A percentile compares a stretch with the other conserved stretches of the same genome.
Conservation (phyloP, 2,113 vertebrate species). For the Cisticola juncidis region DNA sequence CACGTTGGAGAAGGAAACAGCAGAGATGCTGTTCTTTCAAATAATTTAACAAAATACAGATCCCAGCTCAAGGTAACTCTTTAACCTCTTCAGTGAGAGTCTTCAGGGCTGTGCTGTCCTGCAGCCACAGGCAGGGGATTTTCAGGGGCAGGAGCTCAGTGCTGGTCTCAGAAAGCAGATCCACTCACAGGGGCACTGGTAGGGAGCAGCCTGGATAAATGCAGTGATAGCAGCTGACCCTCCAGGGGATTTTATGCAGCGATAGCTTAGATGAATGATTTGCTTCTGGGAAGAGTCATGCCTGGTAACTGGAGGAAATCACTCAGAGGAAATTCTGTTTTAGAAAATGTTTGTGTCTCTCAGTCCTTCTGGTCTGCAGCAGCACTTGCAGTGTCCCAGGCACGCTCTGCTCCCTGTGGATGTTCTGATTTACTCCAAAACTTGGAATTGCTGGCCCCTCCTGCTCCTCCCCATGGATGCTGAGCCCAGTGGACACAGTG, state of each 20-base stretch:
- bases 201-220: neutral
- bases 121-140: neutral
- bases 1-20: constrained; percentile 66
- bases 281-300: neutral
- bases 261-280: neutral
- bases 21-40: constrained; percentile 69
- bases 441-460: neutral
- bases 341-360: neutral
- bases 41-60: constrained; percentile 71
- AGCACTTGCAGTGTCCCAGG: neutral
- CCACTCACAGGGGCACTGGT: neutral
- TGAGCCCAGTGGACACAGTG: neutral
- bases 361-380: neutral
- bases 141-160: neutral
- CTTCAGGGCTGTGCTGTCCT: neutral
- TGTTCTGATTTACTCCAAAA: neutral
- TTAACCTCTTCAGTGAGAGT: constrained; percentile 58
- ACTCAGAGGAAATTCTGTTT: neutral
- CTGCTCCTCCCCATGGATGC: neutral
- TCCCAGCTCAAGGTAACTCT: constrained; percentile 65
- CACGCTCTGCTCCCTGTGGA: neutral
- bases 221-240: neutral
- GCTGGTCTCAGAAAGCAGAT: neutral
- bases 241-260: neutral
- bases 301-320: neutral